Evolutionary conservation across 2,797 vertebrate species (phyloP).

Genomic region (Petrocephalus sullivani): DNA sequence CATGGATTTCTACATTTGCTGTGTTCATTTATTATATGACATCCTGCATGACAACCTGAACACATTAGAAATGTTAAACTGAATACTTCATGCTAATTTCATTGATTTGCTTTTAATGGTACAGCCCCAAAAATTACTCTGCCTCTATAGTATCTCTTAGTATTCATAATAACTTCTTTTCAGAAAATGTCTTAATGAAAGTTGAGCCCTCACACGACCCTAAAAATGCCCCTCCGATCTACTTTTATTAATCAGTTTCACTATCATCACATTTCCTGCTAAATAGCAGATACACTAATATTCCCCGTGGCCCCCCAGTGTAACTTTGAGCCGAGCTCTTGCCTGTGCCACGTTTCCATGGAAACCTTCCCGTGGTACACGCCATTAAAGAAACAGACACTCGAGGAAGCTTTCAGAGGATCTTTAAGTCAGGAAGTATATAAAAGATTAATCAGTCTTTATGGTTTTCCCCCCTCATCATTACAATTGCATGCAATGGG

Average conservation of each 20-base stretch:
- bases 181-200: neutral
- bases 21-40: neutral
- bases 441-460: slow-evolving; percentile 27
- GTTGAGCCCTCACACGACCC: neutral
- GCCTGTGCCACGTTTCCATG: slow-evolving; percentile 64
- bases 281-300: slow-evolving; percentile 51
- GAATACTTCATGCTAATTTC: neutral
- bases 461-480: slow-evolving; percentile 8
- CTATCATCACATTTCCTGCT: slow-evolving; percentile 60
- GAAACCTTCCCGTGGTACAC: slow-evolving; percentile 62
- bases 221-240: slow-evolving; percentile 39
- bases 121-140: neutral
- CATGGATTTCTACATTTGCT: neutral
- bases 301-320: slow-evolving; percentile 53
- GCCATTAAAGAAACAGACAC: slow-evolving; percentile 64
- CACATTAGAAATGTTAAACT: neutral
- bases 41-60: neutral
- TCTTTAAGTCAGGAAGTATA: slow-evolving; percentile 35
- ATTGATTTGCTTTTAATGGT: neutral
- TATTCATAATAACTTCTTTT: neutral
- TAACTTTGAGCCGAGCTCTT: slow-evolving; percentile 54
- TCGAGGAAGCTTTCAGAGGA: slow-evolving; percentile 49
- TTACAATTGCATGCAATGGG: slow-evolving; percentile 12
- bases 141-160: neutral
- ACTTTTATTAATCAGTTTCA: slow-evolving; percentile 55